Evolutionary conservation across 1,140 invertebrate genomes (phyloP), one percentile per base, ranked within the genome.

Genomic region (Apis laboriosa): DNA sequence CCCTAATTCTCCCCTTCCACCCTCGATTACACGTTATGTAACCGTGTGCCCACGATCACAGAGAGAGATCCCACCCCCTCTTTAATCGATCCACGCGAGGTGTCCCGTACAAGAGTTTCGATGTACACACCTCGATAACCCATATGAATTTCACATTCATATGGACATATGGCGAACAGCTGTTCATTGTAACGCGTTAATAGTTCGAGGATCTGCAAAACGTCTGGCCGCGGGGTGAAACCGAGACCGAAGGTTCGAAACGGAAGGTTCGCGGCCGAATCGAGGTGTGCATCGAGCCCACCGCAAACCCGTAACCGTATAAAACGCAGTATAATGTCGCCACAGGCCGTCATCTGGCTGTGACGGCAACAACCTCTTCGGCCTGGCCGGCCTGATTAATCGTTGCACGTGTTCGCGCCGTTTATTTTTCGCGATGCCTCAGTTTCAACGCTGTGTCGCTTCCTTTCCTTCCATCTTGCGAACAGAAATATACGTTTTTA

Each of bases 231-330:
- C 51, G 53, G 72, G 43, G 51, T 66, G 56, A 53, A 28, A 61
- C 70, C 49, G 74, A 82, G 55, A 8, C 56, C 12, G 21, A 49
- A 15, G 60, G 80, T 4, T 19, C 28, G 19, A 49, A 13, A 11
- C 34, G 51, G 63, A 17, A 49, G 24, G 24, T 24, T 79, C 72
- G 67, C 58, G 67, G 51, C 75, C 63, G 71, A 86, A 83, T 60
- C 64, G 83, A 84, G 86, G 90, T 85, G 84, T 24, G 70, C 84
- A 90, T 84, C 85, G 83, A 84, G 77, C 19, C 73, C 84, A 89
- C 91, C 91, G 84, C 91, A 90, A 92, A 92, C 90, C 89, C 89
- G 92, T 92, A 92, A 90, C 91, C 90, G 85, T 91, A 92, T 92
- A 92, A 92, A 92, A 91, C 91, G 90, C 90, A 88, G 85, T 88